Conservation (phyloP, 2,888 invertebrate species). For the Heliothis peltigera region DNA sequence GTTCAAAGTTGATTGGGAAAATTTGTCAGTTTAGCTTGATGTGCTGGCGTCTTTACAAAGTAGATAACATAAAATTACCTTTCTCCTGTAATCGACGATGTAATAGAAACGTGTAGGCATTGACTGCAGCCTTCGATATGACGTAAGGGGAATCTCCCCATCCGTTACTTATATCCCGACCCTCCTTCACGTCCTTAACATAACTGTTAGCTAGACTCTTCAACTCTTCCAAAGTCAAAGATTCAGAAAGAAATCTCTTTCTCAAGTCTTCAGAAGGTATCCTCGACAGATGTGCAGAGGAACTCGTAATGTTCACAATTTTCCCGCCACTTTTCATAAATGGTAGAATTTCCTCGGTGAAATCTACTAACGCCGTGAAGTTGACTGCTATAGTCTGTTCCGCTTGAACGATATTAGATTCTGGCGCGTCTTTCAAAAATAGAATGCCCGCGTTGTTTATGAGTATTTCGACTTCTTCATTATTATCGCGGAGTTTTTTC, state of each 20-base stretch:
- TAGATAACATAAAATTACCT: no score
- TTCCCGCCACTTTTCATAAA: slow-evolving; percentile 91
- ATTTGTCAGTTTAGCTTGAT: no score
- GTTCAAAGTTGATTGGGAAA: no score
- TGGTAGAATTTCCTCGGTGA: slow-evolving; percentile 91
- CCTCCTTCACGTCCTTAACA: slow-evolving; percentile 87
- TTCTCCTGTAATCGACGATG: slow-evolving; percentile 81
- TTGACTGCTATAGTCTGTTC: slow-evolving; percentile 80
- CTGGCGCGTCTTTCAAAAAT: slow-evolving; percentile 78
- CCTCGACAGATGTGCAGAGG: slow-evolving; percentile 91
- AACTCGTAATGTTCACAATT: slow-evolving; percentile 94
- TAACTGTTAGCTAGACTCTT: slow-evolving; percentile 91
- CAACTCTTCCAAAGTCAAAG: slow-evolving; percentile 89
- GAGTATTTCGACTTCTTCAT: slow-evolving; percentile 92
- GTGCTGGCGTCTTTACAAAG: no score
- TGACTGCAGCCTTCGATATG: slow-evolving; percentile 93
- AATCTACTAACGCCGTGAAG: slow-evolving; percentile 78
- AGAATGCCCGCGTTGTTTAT: slow-evolving; percentile 93
- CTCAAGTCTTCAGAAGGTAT: slow-evolving; percentile 89
- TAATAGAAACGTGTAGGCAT: slow-evolving; percentile 92
- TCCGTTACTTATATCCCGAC: slow-evolving; percentile 74
- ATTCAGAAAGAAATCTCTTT: slow-evolving; percentile 82
- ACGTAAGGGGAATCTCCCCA: slow-evolving; percentile 92
- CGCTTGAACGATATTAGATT: slow-evolving; percentile 75
- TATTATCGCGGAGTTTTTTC: slow-evolving; percentile 86